Evolutionary conservation across 2,797 vertebrate species (phyloP).

Genomic region (Erethizon dorsatum): DNA sequence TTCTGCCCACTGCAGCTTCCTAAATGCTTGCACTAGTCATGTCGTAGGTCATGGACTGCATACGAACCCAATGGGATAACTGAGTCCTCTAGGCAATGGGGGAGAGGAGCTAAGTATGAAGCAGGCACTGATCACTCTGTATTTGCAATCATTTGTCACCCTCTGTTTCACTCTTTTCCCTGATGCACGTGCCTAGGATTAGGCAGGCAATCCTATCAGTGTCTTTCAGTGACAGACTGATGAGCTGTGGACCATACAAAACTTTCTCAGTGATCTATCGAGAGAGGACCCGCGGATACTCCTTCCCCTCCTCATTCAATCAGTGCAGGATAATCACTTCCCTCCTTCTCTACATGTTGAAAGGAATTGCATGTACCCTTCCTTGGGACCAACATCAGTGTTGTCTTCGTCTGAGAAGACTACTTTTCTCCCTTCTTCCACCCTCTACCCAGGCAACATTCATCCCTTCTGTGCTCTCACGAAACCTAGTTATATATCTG

Average conservation of each 20-base stretch:
- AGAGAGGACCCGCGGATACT: background rate
- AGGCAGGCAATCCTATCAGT: background rate
- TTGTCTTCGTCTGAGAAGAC: background rate
- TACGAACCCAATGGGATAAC: accelerated
- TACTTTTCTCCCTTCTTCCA: background rate
- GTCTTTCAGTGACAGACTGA: background rate
- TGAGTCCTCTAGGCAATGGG: too few species aligned
- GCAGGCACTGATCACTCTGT: too few species aligned
- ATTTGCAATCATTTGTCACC: background rate
- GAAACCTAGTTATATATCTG: background rate
- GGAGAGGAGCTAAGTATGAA: background rate
- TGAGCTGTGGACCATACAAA: background rate
- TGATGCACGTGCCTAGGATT: background rate
- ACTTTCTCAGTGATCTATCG: background rate
- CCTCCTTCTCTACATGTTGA: background rate
- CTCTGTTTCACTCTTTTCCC: background rate
- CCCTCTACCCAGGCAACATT: accelerated
- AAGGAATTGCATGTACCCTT: background rate
- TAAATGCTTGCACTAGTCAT: accelerated
- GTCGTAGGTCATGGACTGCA: too few species aligned
- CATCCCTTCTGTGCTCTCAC: background rate
- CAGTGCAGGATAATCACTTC: background rate
- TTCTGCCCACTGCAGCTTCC: background rate
- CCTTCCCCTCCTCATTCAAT: background rate
- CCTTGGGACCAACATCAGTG: too few species aligned